Evolutionary conservation across 2,113 vertebrate species (phyloP).

Genomic region (Gallinago jamesoni): DNA sequence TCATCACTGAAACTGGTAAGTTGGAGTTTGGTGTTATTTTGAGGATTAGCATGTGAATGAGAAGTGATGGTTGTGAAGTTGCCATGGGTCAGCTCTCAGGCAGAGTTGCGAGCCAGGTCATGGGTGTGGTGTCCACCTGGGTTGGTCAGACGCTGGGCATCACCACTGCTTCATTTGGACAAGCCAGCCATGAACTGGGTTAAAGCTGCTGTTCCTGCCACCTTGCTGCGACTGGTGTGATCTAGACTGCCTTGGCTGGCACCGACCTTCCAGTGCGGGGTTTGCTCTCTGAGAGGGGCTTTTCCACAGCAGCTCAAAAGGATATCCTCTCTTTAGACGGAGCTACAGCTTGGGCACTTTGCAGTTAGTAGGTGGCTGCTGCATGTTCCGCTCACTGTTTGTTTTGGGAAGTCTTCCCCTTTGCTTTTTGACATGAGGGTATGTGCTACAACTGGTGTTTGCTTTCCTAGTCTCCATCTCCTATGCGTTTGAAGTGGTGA

Average conservation of each 20-base stretch:
- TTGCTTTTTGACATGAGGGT: neutral
- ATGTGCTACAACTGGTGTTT: neutral
- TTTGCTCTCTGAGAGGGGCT: neutral
- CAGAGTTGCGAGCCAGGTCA: neutral
- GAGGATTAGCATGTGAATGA: neutral
- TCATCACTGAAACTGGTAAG: neutral
- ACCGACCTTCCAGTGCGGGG: neutral
- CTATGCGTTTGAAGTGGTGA: neutral
- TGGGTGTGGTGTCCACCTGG: neutral
- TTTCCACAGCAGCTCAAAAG: neutral
- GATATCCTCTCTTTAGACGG: neutral
- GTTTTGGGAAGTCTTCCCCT: neutral
- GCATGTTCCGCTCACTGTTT: neutral
- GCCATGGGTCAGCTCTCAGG: neutral
- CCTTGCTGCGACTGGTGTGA: neutral
- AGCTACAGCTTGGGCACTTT: rapidly evolving
- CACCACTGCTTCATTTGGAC: rapidly evolving
- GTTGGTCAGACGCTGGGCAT: neutral
- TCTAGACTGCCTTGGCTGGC: neutral
- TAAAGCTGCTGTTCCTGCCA: neutral
- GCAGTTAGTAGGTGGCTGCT: neutral
- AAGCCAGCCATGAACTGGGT: neutral
- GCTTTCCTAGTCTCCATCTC: neutral
- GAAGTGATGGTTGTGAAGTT: neutral
- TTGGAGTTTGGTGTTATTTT: neutral